Evolutionary conservation across 2,113 vertebrate genomes (phyloP).

Genomic region (Tenebrosternarchus preto): DNA sequence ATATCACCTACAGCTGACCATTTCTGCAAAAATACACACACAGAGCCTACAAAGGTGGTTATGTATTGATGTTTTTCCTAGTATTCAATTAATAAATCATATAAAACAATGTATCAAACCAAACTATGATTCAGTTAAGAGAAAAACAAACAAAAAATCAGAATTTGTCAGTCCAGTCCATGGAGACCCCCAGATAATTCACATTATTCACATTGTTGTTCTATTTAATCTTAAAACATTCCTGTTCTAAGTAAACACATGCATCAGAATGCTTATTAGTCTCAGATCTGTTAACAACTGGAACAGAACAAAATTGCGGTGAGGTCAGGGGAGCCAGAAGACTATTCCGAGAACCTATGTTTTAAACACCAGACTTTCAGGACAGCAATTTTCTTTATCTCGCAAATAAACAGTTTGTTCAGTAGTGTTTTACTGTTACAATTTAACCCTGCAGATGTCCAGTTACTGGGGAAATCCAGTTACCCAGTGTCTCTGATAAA

Average conservation of each 20-base stretch:
- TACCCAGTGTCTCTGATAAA: neutral
- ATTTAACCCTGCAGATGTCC: neutral
- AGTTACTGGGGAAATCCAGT: slow-evolving; percentile 16
- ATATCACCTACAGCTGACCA: neutral
- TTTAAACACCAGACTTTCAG: neutral
- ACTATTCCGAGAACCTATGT: no score
- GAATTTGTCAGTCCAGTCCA: no score
- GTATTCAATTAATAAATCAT: neutral
- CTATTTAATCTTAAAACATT: neutral
- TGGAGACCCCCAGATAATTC: neutral
- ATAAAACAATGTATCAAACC: slow-evolving; percentile 1
- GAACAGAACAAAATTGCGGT: no score
- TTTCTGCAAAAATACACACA: no score
- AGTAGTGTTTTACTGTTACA: neutral
- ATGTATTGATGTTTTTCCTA: neutral
- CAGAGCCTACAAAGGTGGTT: no score
- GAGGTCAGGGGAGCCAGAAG: no score
- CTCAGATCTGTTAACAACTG: no score
- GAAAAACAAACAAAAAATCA: neutral
- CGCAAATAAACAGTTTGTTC: neutral
- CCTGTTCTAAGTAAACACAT: neutral
- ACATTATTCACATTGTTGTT: neutral
- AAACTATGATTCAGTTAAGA: neutral
- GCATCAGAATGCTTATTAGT: no score
- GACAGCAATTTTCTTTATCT: neutral